Evolutionary conservation across 2,797 vertebrate species (phyloP), one percentile per base, ranked within the genome.

Genomic region (Sebastolobus alascanus): DNA sequence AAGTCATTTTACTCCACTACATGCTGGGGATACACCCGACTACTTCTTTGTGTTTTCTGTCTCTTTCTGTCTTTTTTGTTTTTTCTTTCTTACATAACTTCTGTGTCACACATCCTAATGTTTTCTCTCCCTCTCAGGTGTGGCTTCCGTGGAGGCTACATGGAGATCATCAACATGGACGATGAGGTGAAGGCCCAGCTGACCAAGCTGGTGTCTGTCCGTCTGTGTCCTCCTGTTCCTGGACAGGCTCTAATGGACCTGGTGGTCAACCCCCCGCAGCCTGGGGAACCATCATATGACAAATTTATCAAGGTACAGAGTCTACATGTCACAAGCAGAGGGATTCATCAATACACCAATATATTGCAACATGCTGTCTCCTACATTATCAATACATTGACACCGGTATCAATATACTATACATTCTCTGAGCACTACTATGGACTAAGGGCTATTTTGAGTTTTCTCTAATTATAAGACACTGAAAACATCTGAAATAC

Each of bases 101-200:
- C 2, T n/a, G 7, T 18, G n/a, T 73, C 46, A 22, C 46, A 50
- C 61, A 33, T 50, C 11, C 2, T 20, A 54, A 68, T 37, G 5
- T 60, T 61, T 55, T 40, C 8, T 6, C 63, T 3, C 5, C 37
- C 4, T 50, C 4, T 35, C 86, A 99, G 98, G 91, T 98, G 97
- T 3, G 97, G 98, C 12, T 97, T 98, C 86, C 96, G 97, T 0
- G 95, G 97, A 0, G 97, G 97, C 46, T 98, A 97, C 87, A 95
- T 98, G 97, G 98, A 99, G 91, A 95, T 98, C 79, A 95, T 98
- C 70, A 98, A 98, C 94, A 95, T 98, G 97, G 97, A 98, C 29
- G 16, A 93, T 0, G 95, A 91, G 0, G 97, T 98, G 54, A 96
- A 95, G 90, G 94, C 90, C 33, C 96, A 97, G 91, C 88, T 98